Percentiles rank a stretch among this genome's conserved stretches.
Evolutionary conservation across 2,888 invertebrate genomes (phyloP).

Genomic region (Heliothis peltigera): DNA sequence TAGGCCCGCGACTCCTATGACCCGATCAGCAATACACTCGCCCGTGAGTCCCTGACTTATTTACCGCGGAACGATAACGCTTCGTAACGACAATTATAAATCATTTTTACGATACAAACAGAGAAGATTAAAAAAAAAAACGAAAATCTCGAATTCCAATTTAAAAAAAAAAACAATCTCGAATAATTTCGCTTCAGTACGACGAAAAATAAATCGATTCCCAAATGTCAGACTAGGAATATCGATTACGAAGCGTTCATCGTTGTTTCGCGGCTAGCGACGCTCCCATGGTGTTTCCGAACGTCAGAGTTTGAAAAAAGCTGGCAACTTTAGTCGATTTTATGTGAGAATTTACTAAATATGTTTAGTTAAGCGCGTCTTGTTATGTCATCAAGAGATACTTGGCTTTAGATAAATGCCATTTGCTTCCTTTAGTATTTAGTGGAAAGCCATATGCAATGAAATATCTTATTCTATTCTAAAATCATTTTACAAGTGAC

Average conservation of each 20-base stretch:
- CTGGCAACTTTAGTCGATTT: constrained; percentile 69
- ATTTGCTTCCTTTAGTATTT: constrained; percentile 22
- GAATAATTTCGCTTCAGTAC: constrained; percentile 5
- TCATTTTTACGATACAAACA: constrained; percentile 11
- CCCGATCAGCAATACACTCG: constrained; percentile 64
- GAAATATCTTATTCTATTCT: constrained; percentile 54
- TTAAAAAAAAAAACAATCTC: constrained; percentile 12
- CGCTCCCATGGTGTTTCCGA: constrained; percentile 78
- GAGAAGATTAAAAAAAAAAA: not conserved
- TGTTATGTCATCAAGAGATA: constrained; percentile 38
- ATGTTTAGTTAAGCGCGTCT: constrained; percentile 13
- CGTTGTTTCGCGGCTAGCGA: constrained; percentile 60
- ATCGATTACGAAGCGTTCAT: constrained; percentile 54
- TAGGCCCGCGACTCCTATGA: constrained; percentile 64
- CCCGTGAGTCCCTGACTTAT: constrained; percentile 46
- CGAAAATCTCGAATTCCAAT: constrained; percentile 14
- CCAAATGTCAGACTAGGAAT: constrained; percentile 21
- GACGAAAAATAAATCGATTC: constrained; percentile 26
- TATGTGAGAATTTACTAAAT: constrained; percentile 57
- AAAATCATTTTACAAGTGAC: constrained; percentile 19
- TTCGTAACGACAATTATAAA: constrained; percentile 40
- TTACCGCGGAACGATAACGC: constrained; percentile 38
- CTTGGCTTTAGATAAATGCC: constrained; percentile 31
- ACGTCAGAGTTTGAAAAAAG: constrained; percentile 66
- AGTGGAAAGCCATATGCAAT: constrained; percentile 54